A percentile compares a stretch with the other conserved stretches of the same genome.
phyloP scores from a whole-genome alignment of 2,113 vertebrate species.

The Fregata magnificens region DNA sequence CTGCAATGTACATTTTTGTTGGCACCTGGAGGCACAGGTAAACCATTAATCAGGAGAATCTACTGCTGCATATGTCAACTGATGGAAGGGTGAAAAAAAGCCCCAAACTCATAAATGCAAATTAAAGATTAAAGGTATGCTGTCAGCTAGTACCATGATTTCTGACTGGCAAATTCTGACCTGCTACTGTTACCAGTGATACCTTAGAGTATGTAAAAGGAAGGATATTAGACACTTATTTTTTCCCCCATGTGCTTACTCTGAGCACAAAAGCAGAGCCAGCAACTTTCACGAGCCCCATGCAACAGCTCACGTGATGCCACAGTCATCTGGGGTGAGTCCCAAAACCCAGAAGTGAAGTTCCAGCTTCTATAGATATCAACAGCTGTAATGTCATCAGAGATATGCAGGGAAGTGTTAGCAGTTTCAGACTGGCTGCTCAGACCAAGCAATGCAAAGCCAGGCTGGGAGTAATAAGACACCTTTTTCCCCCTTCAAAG shows the following conservation, averaged over 20 bases:
- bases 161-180: neutral
- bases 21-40: slow-evolving; percentile 34
- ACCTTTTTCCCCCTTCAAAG: neutral
- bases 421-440: neutral
- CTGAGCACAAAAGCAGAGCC: neutral
- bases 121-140: neutral
- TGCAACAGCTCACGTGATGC: neutral
- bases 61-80: neutral
- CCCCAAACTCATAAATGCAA: neutral
- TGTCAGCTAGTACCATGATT: neutral
- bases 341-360: neutral
- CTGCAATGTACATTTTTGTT: slow-evolving; percentile 8
- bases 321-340: neutral
- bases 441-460: neutral
- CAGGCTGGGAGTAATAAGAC: neutral
- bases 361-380: neutral
- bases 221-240: neutral
- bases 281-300: rapidly evolving
- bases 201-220: neutral
- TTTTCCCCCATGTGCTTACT: neutral
- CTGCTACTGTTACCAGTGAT: neutral
- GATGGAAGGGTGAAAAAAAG: neutral
- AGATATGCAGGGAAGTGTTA: neutral
- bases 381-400: neutral
- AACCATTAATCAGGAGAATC: slow-evolving; percentile 42